Conservation (phyloP, 2,113 vertebrate genomes). For the Delphinus delphis region DNA sequence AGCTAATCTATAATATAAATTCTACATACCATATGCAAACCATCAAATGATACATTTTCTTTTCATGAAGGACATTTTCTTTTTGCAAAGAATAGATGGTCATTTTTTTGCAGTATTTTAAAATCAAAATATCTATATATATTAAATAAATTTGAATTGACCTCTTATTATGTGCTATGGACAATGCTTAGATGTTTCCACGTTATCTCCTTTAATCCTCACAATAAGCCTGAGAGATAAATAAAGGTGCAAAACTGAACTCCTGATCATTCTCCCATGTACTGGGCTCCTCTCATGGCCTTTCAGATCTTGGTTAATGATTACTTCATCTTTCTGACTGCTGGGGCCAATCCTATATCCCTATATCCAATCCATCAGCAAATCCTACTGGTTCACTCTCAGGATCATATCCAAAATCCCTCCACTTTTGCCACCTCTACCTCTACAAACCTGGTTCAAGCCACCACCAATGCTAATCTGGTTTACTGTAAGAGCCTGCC, state of each 20-base stretch:
- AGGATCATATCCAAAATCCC: background rate
- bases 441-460: background rate
- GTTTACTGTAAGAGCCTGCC: background rate
- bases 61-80: background rate
- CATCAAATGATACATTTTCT: background rate
- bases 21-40: background rate
- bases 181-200: background rate
- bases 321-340: background rate
- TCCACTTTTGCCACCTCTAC: background rate
- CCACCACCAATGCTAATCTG: background rate
- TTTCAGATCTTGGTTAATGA: background rate
- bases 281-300: background rate
- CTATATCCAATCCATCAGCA: background rate
- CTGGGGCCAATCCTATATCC: background rate
- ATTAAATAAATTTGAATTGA: background rate
- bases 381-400: background rate
- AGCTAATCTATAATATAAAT: background rate
- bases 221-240: background rate
- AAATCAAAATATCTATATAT: constrained; percentile 1
- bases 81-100: background rate
- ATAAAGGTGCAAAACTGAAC: background rate
- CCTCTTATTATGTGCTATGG: background rate
- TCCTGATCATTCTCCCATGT: background rate
- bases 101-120: constrained; percentile 21
- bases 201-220: background rate